phyloP scores from a whole-genome alignment of 2,888 invertebrate genomes.

The Polydrusus tereticollis region DNA sequence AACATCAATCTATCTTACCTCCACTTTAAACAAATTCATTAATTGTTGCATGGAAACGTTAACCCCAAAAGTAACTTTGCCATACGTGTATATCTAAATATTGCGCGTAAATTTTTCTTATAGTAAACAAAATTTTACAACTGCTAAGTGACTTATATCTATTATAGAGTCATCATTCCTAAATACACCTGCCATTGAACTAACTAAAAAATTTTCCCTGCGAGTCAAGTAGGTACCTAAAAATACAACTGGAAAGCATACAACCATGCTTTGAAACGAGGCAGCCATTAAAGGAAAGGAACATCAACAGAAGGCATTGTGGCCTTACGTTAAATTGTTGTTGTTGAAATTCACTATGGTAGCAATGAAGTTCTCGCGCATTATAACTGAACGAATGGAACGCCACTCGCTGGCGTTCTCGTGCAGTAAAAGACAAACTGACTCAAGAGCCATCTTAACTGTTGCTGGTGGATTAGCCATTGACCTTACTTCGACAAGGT shows the following conservation, averaged over 20 bases:
- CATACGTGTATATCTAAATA: too few species aligned
- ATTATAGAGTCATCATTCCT: background rate
- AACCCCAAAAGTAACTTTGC: too few species aligned
- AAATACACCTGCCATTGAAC: background rate
- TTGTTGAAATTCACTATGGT: slow-evolving; percentile 96
- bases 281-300: slow-evolving; percentile 20
- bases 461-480: slow-evolving; percentile 95
- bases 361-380: slow-evolving; percentile 95
- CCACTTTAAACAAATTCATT: too few species aligned
- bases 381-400: slow-evolving; percentile 89
- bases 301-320: slow-evolving; percentile 29
- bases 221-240: slow-evolving; percentile 16
- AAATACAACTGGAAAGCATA: slow-evolving; percentile 31
- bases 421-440: slow-evolving; percentile 92
- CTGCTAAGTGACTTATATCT: background rate
- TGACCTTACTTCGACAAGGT: slow-evolving; percentile 93
- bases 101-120: background rate
- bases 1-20: too few species aligned
- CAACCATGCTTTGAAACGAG: slow-evolving; percentile 29
- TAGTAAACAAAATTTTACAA: background rate
- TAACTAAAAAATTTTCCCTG: background rate
- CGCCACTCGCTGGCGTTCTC: slow-evolving; percentile 95
- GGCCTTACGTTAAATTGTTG: slow-evolving; percentile 89
- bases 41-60: too few species aligned
- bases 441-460: slow-evolving; percentile 94